Base-by-base conservation (phyloP, 2,113 vertebrate species). In the Nerophis ophidion region DNA sequence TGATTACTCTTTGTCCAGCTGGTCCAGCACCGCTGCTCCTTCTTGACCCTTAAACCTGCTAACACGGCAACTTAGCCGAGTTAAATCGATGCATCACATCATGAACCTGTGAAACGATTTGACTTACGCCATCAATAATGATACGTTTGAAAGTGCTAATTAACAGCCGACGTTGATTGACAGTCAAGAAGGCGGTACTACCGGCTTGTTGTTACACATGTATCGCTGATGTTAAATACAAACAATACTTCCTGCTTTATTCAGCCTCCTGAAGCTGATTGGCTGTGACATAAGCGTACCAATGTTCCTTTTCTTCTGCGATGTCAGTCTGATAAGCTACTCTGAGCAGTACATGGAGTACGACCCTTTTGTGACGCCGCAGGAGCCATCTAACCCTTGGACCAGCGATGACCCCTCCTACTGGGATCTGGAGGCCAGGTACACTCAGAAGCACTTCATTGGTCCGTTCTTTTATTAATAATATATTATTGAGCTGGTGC, bases 351-450 rank as follows among this genome's bases (percentile, higher is more conserved):
- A 93, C 71, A 68, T 92, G 86, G 96, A 99, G 61, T 99, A 98
- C 5, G 96, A 99, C 74, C 94, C 94, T 0, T 93, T 99, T 71
- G 82, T 99, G 83, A 91, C 87, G 1, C 75, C 90, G 8, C 89
- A 89, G 17, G 97, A 99, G 64, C 96, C 94, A 1, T 92, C 94
- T 53, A 99, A 98, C 74, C 97, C 97, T 15, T 99, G 97, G 97
- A 87, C 91, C 89, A 93, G 90, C 4, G 97, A 99, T 34, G 97
- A 99, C 65, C 45, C 84, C 26, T 73, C 91, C 4, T 79, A 93
- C 78, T 99, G 96, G 96, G 97, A 98, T 72, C 88, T 93, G 70
- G 97, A 99, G 85, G 89, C 84, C 78, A 96, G 97, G 97, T 98
- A 93, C 73, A 57, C 50, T 6, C 40, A 42, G 8, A 44, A 2